Percentiles rank a stretch among this genome's conserved stretches.
These are phyloP conservation scores for Lampris megalopsis DNA, from an alignment of 2,113 vertebrate species.

Conservation along the genomic window DNA sequence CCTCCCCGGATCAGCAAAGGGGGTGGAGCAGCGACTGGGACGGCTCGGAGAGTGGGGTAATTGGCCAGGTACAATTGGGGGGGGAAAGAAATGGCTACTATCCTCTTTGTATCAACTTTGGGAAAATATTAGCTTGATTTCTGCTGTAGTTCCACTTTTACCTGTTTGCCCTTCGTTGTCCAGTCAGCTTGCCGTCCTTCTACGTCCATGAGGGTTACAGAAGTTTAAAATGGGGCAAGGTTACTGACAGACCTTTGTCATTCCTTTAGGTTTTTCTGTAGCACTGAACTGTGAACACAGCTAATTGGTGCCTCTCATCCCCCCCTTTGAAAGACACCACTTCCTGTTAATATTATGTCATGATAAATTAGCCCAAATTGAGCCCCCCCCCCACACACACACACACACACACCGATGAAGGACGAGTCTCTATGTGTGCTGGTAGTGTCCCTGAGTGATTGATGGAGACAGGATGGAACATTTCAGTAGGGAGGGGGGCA, in stretches of 20 bases:
- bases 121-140: not conserved
- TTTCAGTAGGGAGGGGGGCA: too few species aligned
- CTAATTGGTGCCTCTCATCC: constrained; percentile 95
- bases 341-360: constrained; percentile 95
- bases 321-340: constrained; percentile 94
- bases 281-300: constrained; percentile 89
- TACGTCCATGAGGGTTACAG: constrained; percentile 38
- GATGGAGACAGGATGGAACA: too few species aligned
- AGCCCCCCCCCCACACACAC: constrained; percentile 79
- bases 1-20: too few species aligned
- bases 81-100: not conserved
- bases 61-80: too few species aligned
- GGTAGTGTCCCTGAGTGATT: constrained; percentile 7
- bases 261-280: constrained; percentile 94
- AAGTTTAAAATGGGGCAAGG: constrained; percentile 82
- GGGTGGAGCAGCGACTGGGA: too few species aligned
- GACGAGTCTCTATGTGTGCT: constrained; percentile 78
- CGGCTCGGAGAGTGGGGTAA: too few species aligned
- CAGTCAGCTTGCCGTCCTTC: constrained; percentile 20
- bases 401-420: constrained; percentile 91
- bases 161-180: not conserved
- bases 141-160: not conserved
- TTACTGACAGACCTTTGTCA: constrained; percentile 95
- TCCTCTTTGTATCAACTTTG: not conserved
- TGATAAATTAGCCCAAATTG: constrained; percentile 98